Conservation (phyloP, 2,797 vertebrate genomes). For the Macrochelys suwanniensis region DNA sequence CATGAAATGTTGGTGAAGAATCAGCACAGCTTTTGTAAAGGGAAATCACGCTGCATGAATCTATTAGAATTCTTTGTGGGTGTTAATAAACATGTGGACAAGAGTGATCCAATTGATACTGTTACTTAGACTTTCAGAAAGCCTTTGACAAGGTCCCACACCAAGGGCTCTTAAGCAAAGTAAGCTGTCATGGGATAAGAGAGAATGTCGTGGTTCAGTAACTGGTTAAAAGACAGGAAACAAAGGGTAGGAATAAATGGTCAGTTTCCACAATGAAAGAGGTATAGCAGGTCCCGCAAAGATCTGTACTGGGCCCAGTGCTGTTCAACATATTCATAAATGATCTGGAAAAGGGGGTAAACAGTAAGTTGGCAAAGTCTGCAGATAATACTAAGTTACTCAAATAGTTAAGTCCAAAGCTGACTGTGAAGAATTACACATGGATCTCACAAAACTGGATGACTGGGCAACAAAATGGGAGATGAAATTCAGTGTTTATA, state of each 20-base stretch:
- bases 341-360: background rate
- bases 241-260: background rate
- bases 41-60: background rate
- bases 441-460: background rate
- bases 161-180: background rate
- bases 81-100: background rate
- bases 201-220: background rate
- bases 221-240: background rate
- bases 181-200: background rate
- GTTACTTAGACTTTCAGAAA: background rate
- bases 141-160: background rate
- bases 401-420: background rate
- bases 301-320: background rate
- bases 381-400: background rate
- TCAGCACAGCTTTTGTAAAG: background rate
- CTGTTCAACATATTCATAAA: background rate
- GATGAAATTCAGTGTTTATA: background rate
- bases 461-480: background rate
- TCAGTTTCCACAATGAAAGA: background rate
- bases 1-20: background rate
- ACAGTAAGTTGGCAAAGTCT: background rate
- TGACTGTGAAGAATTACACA: background rate
- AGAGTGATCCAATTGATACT: background rate
- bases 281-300: background rate
- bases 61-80: background rate